Evolutionary conservation across 2,888 invertebrate species (phyloP), one percentile per base, ranked within the genome.

Genomic region (Drosophila anceps): DNA sequence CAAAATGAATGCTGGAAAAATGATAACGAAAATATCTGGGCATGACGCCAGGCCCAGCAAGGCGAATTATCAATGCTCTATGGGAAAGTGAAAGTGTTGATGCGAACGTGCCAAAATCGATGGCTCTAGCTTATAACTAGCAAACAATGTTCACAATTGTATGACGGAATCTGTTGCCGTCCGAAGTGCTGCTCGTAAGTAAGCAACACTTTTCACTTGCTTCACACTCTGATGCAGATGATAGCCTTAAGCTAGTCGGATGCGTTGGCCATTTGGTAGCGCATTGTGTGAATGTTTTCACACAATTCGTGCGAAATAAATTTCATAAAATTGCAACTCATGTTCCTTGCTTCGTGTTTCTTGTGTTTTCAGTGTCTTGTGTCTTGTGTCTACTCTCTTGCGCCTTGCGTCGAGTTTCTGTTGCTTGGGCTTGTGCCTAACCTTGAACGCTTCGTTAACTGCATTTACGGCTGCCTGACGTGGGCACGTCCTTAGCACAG

Each of bases 381-480:
- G 57, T 15, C 20, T 29, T 62, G 71, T 51, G 57, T 9, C 24
- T n/a, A n/a, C n/a, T n/a, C n/a, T n/a, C n/a, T 24, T 24, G 24
- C 4, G 29, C 65, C 18, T 18, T 24, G 31, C 5, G 13, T 24
- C 31, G 53, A n/a, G 44, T 8, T 15, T 15, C 27, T n/a, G n/a
- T 29, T 59, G 54, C 33, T 24, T 70, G 67, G 8, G 50, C 46
- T 62, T 64, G 31, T 64, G 68, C 35, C 54, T 72, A 84, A 88
- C 83, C 88, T 84, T 84, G 85, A 84, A 85, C 85, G 83, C 85
- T 84, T 88, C 88, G 83, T 88, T 84, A 84, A 57, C 85, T 85
- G 85, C 83, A 82, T 84, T 87, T 82, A 82, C 58, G 62, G 65
- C 69, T 57, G 79, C 69, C 59, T 59, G 65, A 51, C 57, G 37